phyloP scores from a whole-genome alignment of 2,113 vertebrate species.

The Heterocephalus glaber region DNA sequence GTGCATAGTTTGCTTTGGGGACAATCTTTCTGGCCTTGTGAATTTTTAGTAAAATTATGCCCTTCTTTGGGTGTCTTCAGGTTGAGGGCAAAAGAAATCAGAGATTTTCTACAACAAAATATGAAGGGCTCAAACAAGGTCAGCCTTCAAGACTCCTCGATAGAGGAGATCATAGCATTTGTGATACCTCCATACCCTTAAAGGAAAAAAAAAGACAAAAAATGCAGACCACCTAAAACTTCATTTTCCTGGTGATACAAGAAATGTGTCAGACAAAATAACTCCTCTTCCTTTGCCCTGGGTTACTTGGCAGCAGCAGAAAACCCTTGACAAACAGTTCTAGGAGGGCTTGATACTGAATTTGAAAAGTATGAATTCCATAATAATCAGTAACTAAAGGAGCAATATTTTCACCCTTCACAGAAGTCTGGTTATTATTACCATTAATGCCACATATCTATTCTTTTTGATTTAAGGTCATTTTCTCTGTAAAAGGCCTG shows the following conservation, averaged over 20 bases:
- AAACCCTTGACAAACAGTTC: constrained; percentile 64
- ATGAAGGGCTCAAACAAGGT: neutral
- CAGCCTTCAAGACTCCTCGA: neutral
- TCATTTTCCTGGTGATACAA: constrained; percentile 33
- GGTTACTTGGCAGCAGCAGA: constrained; percentile 56
- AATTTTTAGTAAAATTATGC: neutral
- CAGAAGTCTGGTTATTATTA: constrained; percentile 75
- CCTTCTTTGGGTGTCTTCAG: neutral
- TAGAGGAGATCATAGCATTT: neutral
- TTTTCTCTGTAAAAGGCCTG: constrained; percentile 79
- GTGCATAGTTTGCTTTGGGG: neutral
- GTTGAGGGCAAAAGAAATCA: neutral
- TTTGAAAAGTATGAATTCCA: constrained; percentile 77
- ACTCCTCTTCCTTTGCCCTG: neutral
- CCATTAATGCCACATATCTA: constrained; percentile 74
- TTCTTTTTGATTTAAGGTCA: constrained; percentile 79
- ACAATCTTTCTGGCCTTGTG: neutral
- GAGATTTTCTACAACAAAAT: constrained; percentile 1
- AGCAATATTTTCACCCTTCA: constrained; percentile 69
- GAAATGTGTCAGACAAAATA: constrained; percentile 52
- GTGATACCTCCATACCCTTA: neutral
- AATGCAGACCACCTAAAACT: constrained; percentile 46
- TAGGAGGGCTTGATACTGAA: constrained; percentile 52
- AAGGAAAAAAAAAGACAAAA: neutral
- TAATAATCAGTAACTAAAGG: constrained; percentile 68